Conservation (phyloP, 2,888 invertebrate species). For the Orgyia antiqua region DNA sequence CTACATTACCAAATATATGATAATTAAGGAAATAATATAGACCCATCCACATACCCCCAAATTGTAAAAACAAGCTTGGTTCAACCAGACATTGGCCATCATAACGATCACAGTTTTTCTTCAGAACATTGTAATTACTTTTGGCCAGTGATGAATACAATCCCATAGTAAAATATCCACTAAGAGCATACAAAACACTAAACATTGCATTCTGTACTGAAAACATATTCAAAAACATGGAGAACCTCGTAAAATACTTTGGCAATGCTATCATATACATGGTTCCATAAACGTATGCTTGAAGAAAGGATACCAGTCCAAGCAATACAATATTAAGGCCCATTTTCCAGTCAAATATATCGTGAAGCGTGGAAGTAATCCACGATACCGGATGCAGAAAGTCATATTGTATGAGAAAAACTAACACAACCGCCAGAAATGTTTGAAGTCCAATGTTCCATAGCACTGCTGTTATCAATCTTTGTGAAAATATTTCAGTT, state of each 20-base stretch:
- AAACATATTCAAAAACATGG: slow-evolving; percentile 80
- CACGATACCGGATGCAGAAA: slow-evolving; percentile 81
- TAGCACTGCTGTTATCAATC: slow-evolving; percentile 78
- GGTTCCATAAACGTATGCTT: slow-evolving; percentile 85
- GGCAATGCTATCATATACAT: slow-evolving; percentile 80
- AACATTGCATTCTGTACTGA: slow-evolving; percentile 79
- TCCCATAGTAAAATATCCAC: slow-evolving; percentile 83
- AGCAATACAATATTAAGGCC: slow-evolving; percentile 82
- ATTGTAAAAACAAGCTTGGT: slow-evolving; percentile 81
- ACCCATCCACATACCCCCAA: slow-evolving; percentile 84
- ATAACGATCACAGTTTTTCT: slow-evolving; percentile 59
- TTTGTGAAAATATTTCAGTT: slow-evolving; percentile 78
- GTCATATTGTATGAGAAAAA: slow-evolving; percentile 80
- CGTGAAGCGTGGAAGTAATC: slow-evolving; percentile 78
- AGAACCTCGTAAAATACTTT: slow-evolving; percentile 82
- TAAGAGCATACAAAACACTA: slow-evolving; percentile 76
- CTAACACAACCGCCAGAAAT: slow-evolving; percentile 64
- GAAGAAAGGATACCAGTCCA: slow-evolving; percentile 80
- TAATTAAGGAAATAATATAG: slow-evolving; percentile 76
- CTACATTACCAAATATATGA: slow-evolving; percentile 72
- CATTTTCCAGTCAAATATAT: slow-evolving; percentile 80
- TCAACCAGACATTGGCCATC: slow-evolving; percentile 81
- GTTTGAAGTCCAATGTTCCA: slow-evolving; percentile 79
- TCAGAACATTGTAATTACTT: slow-evolving; percentile 75
- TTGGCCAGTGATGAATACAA: slow-evolving; percentile 82